Evolutionary conservation across 2,113 vertebrate genomes (phyloP).

Genomic region (Nanorana parkeri): DNA sequence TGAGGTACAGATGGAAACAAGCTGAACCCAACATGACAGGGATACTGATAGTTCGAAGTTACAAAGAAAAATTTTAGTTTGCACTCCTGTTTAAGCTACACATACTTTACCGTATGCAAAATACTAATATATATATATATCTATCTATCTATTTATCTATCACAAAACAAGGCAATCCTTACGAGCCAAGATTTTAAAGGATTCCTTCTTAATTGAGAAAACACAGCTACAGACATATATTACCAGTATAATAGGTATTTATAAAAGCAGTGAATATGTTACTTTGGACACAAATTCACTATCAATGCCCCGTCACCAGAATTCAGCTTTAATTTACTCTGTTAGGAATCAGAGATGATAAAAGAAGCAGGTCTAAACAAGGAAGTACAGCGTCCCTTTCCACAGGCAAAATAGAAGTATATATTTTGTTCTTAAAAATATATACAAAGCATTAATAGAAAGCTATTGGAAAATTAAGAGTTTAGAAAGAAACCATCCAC

Average conservation of each 20-base stretch:
- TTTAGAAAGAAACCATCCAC: not conserved
- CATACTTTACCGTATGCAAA: not conserved
- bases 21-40: conserved; percentile 68
- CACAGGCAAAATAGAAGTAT: conserved; percentile 74
- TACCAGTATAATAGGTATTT: too few relatives aligned
- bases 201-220: too few relatives aligned
- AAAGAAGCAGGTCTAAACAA: conserved; percentile 69
- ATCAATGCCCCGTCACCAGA: conserved; percentile 58
- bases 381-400: conserved; percentile 75
- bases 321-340: conserved; percentile 79
- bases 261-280: too few relatives aligned
- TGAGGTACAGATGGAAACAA: conserved; percentile 78
- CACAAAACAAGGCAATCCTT: too few relatives aligned
- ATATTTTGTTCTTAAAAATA: conserved; percentile 60
- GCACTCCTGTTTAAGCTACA: not conserved
- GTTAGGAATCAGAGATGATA: conserved; percentile 68
- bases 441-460: conserved; percentile 60
- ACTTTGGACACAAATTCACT: too few relatives aligned
- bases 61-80: too few relatives aligned
- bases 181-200: too few relatives aligned
- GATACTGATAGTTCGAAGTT: not conserved
- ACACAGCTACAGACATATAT: not conserved
- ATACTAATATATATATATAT: too few relatives aligned
- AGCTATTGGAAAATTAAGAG: too few relatives aligned
- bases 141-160: too few relatives aligned